Evolutionary conservation across 2,797 vertebrate species (phyloP).

Genomic region (Takifugu rubripes): DNA sequence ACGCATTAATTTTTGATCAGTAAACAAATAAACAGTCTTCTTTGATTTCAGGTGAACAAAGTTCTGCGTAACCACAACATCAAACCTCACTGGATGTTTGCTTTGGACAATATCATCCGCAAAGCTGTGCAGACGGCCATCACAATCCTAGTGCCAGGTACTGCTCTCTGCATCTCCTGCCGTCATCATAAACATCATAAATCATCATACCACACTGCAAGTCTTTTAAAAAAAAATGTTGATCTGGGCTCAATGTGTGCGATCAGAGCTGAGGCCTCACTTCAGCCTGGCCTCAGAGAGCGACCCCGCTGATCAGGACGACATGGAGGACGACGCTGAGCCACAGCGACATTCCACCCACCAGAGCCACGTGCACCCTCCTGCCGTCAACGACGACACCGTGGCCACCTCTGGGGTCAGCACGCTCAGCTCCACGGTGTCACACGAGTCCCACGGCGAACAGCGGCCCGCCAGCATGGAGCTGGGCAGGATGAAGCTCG

Average conservation of each 20-base stretch:
- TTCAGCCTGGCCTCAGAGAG: conserved; percentile 95
- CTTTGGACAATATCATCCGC: conserved; percentile 95
- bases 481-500: conserved; percentile 91
- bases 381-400: conserved; percentile 81
- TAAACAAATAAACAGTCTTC: no score
- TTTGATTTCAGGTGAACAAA: conserved; percentile 88
- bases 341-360: conserved; percentile 71
- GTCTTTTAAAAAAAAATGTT: no score
- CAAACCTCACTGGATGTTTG: conserved; percentile 99
- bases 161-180: neutral
- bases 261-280: conserved; percentile 90
- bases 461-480: conserved; percentile 88
- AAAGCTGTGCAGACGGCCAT: conserved; percentile 98
- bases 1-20: neutral
- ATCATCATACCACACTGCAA: neutral
- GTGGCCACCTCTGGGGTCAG: conserved; percentile 95
- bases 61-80: conserved; percentile 97
- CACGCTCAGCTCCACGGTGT: conserved; percentile 95
- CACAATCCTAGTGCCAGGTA: conserved; percentile 97
- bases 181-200: no score
- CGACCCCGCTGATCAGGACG: conserved; percentile 90
- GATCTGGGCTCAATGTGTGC: neutral
- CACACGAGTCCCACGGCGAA: conserved; percentile 85
- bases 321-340: conserved; percentile 80
- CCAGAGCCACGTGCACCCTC: conserved; percentile 72